These are phyloP conservation scores for Trypoxylus dichotomus DNA, from an alignment of 1,140 invertebrate species.

Conservation along the genomic window DNA sequence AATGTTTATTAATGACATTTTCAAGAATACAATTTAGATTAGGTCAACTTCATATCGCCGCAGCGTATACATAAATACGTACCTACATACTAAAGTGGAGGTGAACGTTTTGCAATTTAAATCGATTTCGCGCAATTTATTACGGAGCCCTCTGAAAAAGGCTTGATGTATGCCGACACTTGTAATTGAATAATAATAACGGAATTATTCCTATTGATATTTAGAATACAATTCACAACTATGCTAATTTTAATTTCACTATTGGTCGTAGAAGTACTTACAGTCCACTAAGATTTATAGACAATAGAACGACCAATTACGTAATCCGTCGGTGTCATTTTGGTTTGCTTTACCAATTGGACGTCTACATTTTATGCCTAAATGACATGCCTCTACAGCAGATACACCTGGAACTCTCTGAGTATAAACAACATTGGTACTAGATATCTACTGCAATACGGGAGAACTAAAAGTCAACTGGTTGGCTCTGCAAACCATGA, in stretches of 20 bases:
- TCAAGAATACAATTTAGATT: background rate
- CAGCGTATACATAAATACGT: background rate
- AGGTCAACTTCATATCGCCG: background rate
- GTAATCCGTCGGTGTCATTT: background rate
- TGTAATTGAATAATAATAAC: conserved; percentile 18
- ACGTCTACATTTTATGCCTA: background rate
- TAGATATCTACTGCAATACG: too few species aligned
- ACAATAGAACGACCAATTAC: background rate
- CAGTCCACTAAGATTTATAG: background rate
- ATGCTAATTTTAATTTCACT: conserved; percentile 18
- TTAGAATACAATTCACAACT: conserved; percentile 19
- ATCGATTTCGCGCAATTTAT: background rate
- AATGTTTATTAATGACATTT: conserved; percentile 8
- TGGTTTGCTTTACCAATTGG: background rate
- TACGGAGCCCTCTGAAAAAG: background rate
- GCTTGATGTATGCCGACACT: background rate
- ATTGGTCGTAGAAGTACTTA: background rate
- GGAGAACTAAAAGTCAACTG: too few species aligned
- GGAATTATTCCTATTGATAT: background rate
- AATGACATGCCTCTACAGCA: background rate
- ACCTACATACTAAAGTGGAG: background rate
- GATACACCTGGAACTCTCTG: background rate
- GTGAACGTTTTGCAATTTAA: conserved; percentile 3
- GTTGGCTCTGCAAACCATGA: too few species aligned
- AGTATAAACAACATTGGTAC: too few species aligned